Conservation (phyloP, 2,797 vertebrate genomes). For the Crocodylus rhombifer region DNA sequence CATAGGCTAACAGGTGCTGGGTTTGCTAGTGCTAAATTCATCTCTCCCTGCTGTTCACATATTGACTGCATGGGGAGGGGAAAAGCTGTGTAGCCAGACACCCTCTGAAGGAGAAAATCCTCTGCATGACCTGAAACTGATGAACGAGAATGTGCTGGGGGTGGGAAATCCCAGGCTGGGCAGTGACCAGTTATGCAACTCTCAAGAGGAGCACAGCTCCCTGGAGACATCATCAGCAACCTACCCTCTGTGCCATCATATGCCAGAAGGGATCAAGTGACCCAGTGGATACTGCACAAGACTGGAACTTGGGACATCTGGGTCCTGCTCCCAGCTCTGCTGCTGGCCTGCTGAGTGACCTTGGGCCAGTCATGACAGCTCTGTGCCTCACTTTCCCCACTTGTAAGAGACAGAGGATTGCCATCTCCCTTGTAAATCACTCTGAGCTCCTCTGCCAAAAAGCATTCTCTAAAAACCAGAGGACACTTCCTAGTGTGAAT, state of each 20-base stretch:
- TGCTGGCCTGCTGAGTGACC: neutral
- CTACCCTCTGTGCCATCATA: neutral
- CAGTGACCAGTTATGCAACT: neutral
- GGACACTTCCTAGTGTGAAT: neutral
- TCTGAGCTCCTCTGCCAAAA: neutral
- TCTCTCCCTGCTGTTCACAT: neutral
- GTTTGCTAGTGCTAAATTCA: neutral
- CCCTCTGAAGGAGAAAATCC: neutral
- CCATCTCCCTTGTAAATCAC: too few relatives aligned
- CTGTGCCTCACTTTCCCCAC: neutral
- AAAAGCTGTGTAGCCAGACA: neutral
- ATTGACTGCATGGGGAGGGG: neutral
- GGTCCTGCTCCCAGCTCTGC: neutral
- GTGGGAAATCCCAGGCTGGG: neutral
- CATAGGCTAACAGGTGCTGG: neutral
- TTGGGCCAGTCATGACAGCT: neutral
- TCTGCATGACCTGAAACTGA: neutral
- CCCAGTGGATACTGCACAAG: neutral
- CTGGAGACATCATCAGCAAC: neutral
- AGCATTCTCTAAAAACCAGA: rapidly evolving
- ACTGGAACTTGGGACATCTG: neutral
- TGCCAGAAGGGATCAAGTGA: neutral
- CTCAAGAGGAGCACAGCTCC: neutral
- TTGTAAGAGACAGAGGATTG: neutral
- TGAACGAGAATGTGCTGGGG: neutral